These are phyloP conservation scores for Pemphigus obesinymphae DNA, from an alignment of 1,140 invertebrate genomes.

Conservation along the genomic window DNA sequence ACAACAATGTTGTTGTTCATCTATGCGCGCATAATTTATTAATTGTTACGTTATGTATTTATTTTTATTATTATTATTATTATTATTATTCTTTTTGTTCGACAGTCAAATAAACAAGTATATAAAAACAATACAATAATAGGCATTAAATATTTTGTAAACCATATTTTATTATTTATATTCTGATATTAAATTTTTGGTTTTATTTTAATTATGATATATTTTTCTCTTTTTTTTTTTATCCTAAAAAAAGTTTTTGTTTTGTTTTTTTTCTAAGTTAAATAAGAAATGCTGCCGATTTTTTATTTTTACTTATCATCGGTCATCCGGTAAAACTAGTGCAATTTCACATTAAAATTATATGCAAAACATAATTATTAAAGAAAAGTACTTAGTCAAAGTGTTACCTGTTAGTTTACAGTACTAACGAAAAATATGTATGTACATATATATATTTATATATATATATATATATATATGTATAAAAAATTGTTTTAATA, in stretches of 20 bases:
- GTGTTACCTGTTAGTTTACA: conserved; percentile 41
- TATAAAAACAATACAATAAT: not conserved
- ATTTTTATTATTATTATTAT: too few relatives aligned
- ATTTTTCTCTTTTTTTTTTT: conserved; percentile 17
- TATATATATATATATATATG: conserved; percentile 12
- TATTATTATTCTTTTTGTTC: not conserved
- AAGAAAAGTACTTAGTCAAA: conserved; percentile 38
- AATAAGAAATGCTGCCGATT: conserved; percentile 19
- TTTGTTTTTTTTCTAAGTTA: too few relatives aligned
- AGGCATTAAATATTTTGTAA: not conserved
- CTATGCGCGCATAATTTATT: not conserved
- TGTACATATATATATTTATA: conserved; percentile 12
- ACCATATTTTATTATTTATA: conserved; percentile 36
- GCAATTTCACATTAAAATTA: conserved; percentile 36
- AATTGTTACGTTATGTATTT: not conserved
- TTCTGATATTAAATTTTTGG: conserved; percentile 38
- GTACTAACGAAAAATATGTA: conserved; percentile 35
- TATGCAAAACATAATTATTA: conserved; percentile 11
- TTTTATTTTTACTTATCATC: conserved; percentile 12
- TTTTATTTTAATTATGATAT: conserved; percentile 31
- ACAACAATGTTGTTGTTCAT: not conserved
- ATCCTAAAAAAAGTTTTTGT: too few relatives aligned
- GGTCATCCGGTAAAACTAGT: conserved; percentile 14
- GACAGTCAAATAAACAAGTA: not conserved
- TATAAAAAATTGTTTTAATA: conserved; percentile 38